Conservation (phyloP, 2,113 vertebrate species). For the Pelusios castaneus region DNA sequence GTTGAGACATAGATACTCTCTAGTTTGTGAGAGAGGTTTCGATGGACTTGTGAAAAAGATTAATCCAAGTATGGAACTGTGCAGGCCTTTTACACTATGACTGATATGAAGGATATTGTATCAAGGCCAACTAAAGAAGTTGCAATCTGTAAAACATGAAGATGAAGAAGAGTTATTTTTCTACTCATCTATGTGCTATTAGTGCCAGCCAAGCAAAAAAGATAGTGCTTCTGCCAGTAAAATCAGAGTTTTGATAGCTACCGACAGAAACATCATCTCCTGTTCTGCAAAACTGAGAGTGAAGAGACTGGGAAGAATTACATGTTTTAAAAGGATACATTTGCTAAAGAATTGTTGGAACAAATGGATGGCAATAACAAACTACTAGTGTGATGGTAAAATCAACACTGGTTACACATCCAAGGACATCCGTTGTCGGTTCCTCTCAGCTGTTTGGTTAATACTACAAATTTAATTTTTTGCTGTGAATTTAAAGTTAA, state of each 20-base stretch:
- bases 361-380: neutral
- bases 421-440: neutral
- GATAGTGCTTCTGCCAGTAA: neutral
- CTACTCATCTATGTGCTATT: rapidly evolving
- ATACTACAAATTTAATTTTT: neutral
- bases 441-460: neutral
- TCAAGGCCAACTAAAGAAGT: neutral
- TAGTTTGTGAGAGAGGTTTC: neutral
- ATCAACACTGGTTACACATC: neutral
- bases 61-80: neutral
- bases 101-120: neutral
- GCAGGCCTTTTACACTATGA: neutral
- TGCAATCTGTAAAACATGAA: neutral
- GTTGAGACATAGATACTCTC: neutral
- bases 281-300: neutral
- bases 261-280: neutral
- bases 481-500: neutral
- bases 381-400: neutral
- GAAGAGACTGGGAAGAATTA: neutral
- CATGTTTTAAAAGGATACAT: neutral
- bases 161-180: neutral
- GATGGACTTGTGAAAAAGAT: neutral
- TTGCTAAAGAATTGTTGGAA: neutral
- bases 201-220: neutral
- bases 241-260: neutral